Percentiles rank a stretch among this genome's conserved stretches.
These are phyloP conservation scores for Ptilorrhoa leucosticta DNA, from an alignment of 2,113 vertebrate species.

Conservation along the genomic window DNA sequence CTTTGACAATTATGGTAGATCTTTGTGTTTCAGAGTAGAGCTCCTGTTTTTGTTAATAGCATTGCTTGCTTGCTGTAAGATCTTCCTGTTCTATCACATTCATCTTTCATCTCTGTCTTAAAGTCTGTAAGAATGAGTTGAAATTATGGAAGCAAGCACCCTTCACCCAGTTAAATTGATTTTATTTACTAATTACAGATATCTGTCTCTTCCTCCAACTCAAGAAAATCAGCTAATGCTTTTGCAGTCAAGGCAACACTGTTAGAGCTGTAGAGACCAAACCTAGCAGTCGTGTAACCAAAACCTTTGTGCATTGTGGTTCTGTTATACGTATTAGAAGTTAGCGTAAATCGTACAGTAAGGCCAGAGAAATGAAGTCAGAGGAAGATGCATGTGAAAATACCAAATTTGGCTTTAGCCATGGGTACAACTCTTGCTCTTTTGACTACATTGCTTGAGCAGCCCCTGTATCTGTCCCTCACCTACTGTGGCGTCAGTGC, in stretches of 20 bases:
- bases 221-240: not conserved
- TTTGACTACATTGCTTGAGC: not conserved
- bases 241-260: not conserved
- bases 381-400: not conserved
- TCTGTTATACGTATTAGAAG: not conserved
- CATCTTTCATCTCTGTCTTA: not conserved
- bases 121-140: not conserved
- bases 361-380: not conserved
- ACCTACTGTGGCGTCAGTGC: not conserved
- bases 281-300: not conserved
- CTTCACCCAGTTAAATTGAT: not conserved
- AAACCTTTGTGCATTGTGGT: not conserved
- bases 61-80: not conserved
- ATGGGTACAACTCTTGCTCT: accelerated
- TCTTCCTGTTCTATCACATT: not conserved
- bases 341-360: not conserved
- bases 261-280: not conserved
- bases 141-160: not conserved
- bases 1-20: not conserved
- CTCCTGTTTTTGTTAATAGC: not conserved
- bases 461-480: not conserved
- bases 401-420: not conserved
- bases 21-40: not conserved
- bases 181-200: not conserved
- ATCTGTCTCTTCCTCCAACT: not conserved